phyloP scores from a whole-genome alignment of 2,113 vertebrate species.

The Aviceda subcristata region DNA sequence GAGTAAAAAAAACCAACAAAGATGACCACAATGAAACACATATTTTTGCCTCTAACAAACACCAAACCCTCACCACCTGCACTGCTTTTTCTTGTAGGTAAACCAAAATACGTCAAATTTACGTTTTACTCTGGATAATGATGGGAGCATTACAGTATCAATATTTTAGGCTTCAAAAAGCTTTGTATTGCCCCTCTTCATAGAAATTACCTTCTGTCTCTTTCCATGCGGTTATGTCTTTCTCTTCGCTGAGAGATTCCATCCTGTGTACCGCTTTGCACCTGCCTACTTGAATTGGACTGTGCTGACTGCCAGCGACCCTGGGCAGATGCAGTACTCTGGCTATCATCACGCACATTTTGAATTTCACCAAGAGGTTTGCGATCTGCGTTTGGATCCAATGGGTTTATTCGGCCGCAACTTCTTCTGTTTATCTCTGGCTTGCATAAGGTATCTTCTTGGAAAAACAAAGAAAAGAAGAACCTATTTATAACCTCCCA shows the following conservation, averaged over 20 bases:
- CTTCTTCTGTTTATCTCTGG: constrained; percentile 64
- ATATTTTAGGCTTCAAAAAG: not conserved
- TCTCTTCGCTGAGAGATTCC: constrained; percentile 79
- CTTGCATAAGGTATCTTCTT: constrained; percentile 74
- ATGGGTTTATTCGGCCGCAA: constrained; percentile 18
- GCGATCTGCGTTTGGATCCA: constrained; percentile 47
- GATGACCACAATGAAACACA: not conserved
- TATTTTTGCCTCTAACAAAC: not conserved
- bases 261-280: constrained; percentile 17
- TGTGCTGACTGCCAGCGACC: constrained; percentile 63
- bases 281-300: constrained; percentile 2
- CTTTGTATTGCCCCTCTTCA: rapidly evolving
- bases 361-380: constrained; percentile 69
- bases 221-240: constrained; percentile 90
- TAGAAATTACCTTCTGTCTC: constrained; percentile 84
- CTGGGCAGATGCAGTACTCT: not conserved
- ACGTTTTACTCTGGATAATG: not conserved
- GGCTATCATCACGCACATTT: constrained; percentile 56
- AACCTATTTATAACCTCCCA: not conserved
- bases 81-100: not conserved
- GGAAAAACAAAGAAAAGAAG: constrained; percentile 49
- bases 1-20: not conserved
- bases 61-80: not conserved
- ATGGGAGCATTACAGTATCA: not conserved
- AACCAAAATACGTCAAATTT: rapidly evolving